Base-by-base conservation (phyloP, 2,888 invertebrate genomes). In the Tetragonisca angustula region DNA sequence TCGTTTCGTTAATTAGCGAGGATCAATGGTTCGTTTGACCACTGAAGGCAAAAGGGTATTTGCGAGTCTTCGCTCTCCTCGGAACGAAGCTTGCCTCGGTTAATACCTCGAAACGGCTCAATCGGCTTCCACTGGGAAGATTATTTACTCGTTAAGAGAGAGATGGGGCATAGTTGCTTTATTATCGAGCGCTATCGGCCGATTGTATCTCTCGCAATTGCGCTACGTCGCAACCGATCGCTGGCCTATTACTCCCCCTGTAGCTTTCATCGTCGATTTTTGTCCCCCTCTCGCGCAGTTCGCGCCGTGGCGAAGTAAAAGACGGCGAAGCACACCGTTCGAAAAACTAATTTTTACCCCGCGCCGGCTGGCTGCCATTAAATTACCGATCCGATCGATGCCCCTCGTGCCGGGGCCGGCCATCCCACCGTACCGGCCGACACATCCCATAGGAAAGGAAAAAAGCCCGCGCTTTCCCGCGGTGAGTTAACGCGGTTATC, bases 301-400 rank as follows among this genome's bases (percentile, higher is more conserved):
- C 4, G 4, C 19, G 4, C 19, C 27, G 9, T 17, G 67, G 68
- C 54, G 27, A 76, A 56, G 71, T 62, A 65, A 76, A 72, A 76
- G 54, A 52, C 32, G 17, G 50, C 19, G 50, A 59, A 43, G 15
- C 50, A 54, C 61, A 50, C 76, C 36, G 72, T 61, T 76, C 72
- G 83, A 83, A 86, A 43, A 86, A 87, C 85, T 81, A 87, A 89
- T 88, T 88, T 83, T 61, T 27, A 73, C 72, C 80, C 54, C 61
- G 79, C 49, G 50, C 54, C 32, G 69, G 76, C 70, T 59, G 75
- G 74, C 86, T 81, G 83, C 81, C 86, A 75, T 79, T 81, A 73
- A 89, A 84, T 88, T 86, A 78, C 87, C 84, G 76, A 70, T 82
- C 76, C 64, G 78, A 81, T 84, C 84, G 84, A 71, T 72, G n/a